A percentile compares a stretch with the other conserved stretches of the same genome.
phyloP scores from a whole-genome alignment of 2,113 vertebrate genomes.

The Nannospalax galili region DNA sequence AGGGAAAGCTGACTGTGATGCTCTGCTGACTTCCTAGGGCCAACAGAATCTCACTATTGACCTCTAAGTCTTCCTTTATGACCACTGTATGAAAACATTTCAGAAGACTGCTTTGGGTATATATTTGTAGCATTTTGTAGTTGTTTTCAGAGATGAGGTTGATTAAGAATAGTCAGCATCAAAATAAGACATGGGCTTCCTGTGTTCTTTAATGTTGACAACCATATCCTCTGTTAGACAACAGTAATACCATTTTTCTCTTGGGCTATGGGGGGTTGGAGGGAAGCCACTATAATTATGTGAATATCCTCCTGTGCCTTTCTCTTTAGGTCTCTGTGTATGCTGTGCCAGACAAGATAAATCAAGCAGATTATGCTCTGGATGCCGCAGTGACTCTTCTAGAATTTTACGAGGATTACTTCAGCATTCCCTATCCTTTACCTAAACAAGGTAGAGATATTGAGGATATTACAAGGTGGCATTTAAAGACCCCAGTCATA shows the following conservation, averaged over 20 bases:
- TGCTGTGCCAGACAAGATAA: constrained; percentile 91
- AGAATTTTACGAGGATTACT: constrained; percentile 95
- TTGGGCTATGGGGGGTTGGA: not conserved
- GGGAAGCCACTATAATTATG: not conserved
- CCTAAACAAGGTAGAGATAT: constrained; percentile 90
- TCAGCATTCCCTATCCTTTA: constrained; percentile 94
- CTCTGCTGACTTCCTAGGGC: not conserved
- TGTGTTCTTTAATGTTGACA: not conserved
- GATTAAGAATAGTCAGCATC: not conserved
- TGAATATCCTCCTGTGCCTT: not conserved
- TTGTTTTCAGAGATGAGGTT: not conserved
- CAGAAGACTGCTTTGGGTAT: not conserved
- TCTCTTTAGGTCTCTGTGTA: constrained; percentile 91
- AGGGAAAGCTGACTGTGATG: not conserved
- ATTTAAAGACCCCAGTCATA: not conserved
- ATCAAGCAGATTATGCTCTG: constrained; percentile 91
- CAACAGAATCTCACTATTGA: not conserved
- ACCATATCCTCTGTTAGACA: not conserved
- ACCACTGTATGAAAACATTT: not conserved
- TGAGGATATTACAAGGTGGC: not conserved
- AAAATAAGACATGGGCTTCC: not conserved
- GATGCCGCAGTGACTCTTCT: constrained; percentile 92
- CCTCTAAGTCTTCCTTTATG: not conserved
- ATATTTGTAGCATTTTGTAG: not conserved
- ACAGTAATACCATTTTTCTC: not conserved